A percentile compares a stretch with the other conserved stretches of the same genome.
Conservation (phyloP, 2,113 vertebrate species). For the Rutilus rutilus region DNA sequence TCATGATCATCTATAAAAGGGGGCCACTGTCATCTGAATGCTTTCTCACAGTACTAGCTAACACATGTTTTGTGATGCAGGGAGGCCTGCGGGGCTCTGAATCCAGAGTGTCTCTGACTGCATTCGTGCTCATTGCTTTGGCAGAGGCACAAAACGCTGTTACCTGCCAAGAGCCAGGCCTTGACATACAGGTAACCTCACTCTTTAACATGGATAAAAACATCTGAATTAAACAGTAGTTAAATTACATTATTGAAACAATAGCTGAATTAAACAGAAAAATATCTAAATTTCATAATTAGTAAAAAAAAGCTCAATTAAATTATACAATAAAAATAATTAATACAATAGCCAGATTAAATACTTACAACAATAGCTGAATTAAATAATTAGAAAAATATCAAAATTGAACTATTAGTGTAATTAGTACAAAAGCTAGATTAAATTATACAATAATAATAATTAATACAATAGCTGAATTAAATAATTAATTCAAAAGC, state of each 20-base stretch:
- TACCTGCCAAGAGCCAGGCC: slow-evolving; percentile 67
- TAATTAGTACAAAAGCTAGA: no score
- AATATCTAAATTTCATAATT: no score
- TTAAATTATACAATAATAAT: no score
- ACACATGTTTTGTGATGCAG: slow-evolving; percentile 63
- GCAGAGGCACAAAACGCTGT: slow-evolving; percentile 73
- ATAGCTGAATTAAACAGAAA: not conserved
- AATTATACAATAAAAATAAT: no score
- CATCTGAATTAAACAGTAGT: not conserved
- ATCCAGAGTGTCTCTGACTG: slow-evolving; percentile 80
- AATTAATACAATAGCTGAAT: no score
- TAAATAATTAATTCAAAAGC: no score
- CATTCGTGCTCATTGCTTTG: slow-evolving; percentile 85
- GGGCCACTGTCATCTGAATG: no score
- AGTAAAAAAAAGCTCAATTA: no score
- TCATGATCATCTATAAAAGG: not conserved
- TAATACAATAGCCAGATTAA: not conserved
- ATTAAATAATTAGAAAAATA: not conserved
- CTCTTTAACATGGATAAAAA: not conserved
- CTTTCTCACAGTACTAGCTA: not conserved
- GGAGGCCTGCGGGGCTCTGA: slow-evolving; percentile 75
- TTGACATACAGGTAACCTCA: slow-evolving; percentile 53
- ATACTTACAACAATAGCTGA: not conserved
- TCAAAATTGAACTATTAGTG: no score
- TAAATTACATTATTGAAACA: not conserved